Evolutionary conservation across 2,797 vertebrate species (phyloP), one percentile per base, ranked within the genome.

Genomic region (Eurystomus glaucurus): DNA sequence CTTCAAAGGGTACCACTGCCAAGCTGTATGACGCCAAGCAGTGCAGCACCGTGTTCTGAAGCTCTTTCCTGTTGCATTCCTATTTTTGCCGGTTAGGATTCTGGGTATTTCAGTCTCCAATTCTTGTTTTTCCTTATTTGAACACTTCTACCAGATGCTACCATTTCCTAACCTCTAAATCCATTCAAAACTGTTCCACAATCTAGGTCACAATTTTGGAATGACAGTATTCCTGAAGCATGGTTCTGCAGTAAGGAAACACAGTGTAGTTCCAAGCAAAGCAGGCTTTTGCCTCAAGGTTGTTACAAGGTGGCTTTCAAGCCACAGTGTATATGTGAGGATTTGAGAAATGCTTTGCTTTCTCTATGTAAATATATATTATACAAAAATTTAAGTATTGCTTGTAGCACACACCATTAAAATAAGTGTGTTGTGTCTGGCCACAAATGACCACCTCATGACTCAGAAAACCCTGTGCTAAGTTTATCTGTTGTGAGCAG

Each of bases 351-450:
- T 39, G 10, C 6, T 11, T 31, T 55, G 33, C 31, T 70, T 88
- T 60, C 35, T 19, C 12, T 37, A 2, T 35, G 11, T 48, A 64
- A 70, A 70, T 70, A 29, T 26, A 33, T 6, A 16, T 62, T 57
- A 45, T 20, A 48, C 26, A 23, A 65, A 46, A 65, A 65, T 16
- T 4, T 1, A 45, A n/a, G 52, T 88, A n/a, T 43, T 72, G 21
- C 37, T 37, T n/a, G 33, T 71, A 33, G 35, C 2, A 0, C 22
- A 9, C 48, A 29, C 18, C 29, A 13, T 66, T 79, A 43, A 57
- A 85, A 55, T 41, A 39, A 6, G 26, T 1, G 0, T 50, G 10
- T 43, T 2, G 0, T 33, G 18, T 26, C 37, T 6, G 3, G 18
- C 55, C 28, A 6, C 28, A 69, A 22, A 14, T 78, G 35, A 51